Percentiles rank a stretch among this genome's conserved stretches.
Evolutionary conservation across 2,113 vertebrate species (phyloP).

Genomic region (Polypterus bichir): DNA sequence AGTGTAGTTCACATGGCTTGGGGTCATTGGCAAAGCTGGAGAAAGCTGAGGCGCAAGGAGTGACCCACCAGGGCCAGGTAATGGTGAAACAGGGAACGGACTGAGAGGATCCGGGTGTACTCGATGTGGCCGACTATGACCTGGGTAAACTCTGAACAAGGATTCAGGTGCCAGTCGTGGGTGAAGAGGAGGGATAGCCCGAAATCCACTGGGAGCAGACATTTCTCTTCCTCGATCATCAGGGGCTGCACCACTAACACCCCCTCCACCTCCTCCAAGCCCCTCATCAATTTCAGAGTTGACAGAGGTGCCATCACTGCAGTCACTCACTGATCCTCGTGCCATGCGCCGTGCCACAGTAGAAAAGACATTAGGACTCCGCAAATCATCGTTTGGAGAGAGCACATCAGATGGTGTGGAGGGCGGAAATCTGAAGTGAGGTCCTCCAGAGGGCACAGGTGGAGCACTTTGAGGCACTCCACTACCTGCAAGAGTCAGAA

Average conservation of each 20-base stretch:
- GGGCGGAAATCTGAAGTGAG: constrained; percentile 79
- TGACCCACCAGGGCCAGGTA: constrained; percentile 50
- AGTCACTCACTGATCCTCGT: constrained; percentile 75
- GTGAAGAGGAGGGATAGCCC: constrained; percentile 51
- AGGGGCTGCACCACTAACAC: constrained; percentile 30
- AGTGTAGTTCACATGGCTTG: constrained; percentile 70
- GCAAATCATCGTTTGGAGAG: constrained; percentile 73
- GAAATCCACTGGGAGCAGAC: constrained; percentile 42
- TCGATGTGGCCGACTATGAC: constrained; percentile 26
- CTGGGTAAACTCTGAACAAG: constrained; percentile 57
- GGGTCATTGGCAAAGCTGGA: constrained; percentile 74
- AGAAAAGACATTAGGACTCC: constrained; percentile 68
- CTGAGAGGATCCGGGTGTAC: constrained; percentile 58
- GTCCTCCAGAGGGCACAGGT: constrained; percentile 60
- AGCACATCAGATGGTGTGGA: constrained; percentile 72
- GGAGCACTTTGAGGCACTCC: constrained; percentile 78
- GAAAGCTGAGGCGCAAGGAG: constrained; percentile 65
- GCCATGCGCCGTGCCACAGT: constrained; percentile 62
- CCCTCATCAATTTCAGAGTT: constrained; percentile 77
- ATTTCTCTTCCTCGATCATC: constrained; percentile 25
- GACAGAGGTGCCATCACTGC: constrained; percentile 77
- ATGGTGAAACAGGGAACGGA: constrained; percentile 71
- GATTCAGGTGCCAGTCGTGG: constrained; percentile 37
- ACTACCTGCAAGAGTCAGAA: constrained; percentile 42
- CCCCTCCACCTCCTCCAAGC: constrained; percentile 45